These are phyloP conservation scores for Eulemur rufifrons DNA, from an alignment of 2,113 vertebrate species.

Conservation along the genomic window DNA sequence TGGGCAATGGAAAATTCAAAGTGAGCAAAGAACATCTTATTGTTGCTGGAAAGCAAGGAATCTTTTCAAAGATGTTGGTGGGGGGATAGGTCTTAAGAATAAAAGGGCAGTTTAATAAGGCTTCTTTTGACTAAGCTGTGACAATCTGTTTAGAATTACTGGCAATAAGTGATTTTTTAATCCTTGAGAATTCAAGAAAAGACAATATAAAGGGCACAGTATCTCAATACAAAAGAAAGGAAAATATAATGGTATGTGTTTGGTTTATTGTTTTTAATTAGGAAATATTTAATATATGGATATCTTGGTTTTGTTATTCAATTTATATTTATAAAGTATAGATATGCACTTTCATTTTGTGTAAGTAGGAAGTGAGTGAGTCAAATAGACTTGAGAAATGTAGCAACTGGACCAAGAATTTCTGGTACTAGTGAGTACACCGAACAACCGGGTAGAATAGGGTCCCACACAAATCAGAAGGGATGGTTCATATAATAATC, in stretches of 20 bases:
- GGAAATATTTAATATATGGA: background rate
- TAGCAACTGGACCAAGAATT: background rate
- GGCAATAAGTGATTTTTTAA: background rate
- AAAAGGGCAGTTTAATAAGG: background rate
- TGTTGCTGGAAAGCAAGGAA: background rate
- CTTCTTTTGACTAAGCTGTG: background rate
- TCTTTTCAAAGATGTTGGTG: background rate
- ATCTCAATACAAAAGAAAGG: background rate
- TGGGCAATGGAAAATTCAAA: background rate
- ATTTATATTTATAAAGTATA: background rate
- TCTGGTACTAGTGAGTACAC: background rate
- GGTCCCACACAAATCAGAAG: background rate
- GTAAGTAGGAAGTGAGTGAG: background rate
- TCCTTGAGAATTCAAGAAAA: background rate
- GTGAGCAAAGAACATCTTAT: background rate
- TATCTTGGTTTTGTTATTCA: background rate
- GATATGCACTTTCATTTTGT: background rate
- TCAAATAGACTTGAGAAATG: background rate
- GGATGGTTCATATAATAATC: background rate
- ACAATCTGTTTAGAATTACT: background rate
- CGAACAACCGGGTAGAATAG: background rate
- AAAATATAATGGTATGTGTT: background rate
- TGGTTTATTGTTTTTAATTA: slow-evolving; percentile 7
- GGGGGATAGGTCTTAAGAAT: background rate
- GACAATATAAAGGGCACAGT: background rate